Conservation (phyloP, 2,797 vertebrate species). For the Limnodromus scolopaceus region DNA sequence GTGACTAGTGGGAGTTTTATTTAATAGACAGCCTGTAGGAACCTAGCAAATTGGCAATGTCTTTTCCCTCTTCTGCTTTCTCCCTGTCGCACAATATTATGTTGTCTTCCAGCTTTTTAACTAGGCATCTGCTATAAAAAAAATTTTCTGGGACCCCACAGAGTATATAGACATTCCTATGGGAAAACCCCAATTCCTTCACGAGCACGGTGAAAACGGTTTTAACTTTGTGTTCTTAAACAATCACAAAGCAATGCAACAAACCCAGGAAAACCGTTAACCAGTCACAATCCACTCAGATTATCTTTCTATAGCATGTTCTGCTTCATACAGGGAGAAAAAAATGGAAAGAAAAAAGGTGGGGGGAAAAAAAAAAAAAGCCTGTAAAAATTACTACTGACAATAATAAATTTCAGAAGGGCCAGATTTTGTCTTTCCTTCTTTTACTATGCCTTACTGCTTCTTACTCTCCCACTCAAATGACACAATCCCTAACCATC, state of each 20-base stretch:
- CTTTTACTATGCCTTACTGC: not conserved
- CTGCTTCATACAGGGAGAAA: not conserved
- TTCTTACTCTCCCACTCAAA: not conserved
- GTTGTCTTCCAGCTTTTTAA: not conserved
- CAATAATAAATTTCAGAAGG: not conserved
- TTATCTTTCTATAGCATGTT: not conserved
- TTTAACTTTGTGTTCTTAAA: not conserved
- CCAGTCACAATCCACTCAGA: not conserved
- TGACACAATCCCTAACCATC: not conserved
- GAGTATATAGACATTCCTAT: not conserved
- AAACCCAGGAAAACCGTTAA: not conserved
- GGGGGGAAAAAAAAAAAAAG: not conserved
- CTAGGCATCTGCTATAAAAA: not conserved
- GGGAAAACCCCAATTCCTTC: not conserved
- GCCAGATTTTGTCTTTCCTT: not conserved
- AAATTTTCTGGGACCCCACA: rapidly evolving
- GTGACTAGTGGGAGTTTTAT: not conserved
- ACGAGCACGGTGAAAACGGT: not conserved
- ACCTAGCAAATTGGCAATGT: not conserved
- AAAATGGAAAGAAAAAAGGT: not conserved
- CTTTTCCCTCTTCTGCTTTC: not conserved
- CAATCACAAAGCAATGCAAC: not conserved
- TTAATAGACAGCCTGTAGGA: not conserved
- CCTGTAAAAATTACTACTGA: not conserved
- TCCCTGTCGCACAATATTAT: not conserved